These are phyloP conservation scores for Thecocarcelia acutangulata DNA, from an alignment of 2,888 invertebrate species.

Conservation along the genomic window DNA sequence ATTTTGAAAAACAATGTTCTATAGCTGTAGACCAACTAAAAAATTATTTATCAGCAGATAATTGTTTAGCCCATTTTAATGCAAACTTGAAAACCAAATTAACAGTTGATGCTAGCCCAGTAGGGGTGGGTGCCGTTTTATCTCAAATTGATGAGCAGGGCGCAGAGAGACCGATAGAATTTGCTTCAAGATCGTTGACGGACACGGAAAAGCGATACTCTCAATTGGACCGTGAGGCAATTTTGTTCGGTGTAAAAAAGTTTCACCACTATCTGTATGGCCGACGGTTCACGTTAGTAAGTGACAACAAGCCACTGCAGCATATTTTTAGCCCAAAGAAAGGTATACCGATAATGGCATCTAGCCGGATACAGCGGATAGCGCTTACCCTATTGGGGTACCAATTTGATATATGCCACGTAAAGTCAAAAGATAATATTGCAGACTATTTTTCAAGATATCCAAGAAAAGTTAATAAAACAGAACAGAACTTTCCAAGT, in stretches of 20 bases:
- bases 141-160: slow-evolving; percentile 75
- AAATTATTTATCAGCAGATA: slow-evolving; percentile 69
- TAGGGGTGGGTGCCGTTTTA: slow-evolving; percentile 74
- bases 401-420: slow-evolving; percentile 67
- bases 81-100: slow-evolving; percentile 59
- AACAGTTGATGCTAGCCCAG: slow-evolving; percentile 72
- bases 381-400: slow-evolving; percentile 70
- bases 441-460: slow-evolving; percentile 70
- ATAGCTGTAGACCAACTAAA: slow-evolving; percentile 73
- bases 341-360: slow-evolving; percentile 75
- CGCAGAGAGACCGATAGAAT: slow-evolving; percentile 77
- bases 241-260: slow-evolving; percentile 75
- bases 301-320: slow-evolving; percentile 74
- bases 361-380: slow-evolving; percentile 70
- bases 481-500: no score
- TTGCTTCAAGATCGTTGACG: slow-evolving; percentile 73
- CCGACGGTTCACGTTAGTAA: slow-evolving; percentile 75
- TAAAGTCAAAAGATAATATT: slow-evolving; percentile 67
- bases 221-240: slow-evolving; percentile 46
- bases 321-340: slow-evolving; percentile 75
- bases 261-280: slow-evolving; percentile 79
- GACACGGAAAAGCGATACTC: slow-evolving; percentile 53
- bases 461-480: slow-evolving; percentile 16
- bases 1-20: slow-evolving; percentile 74
- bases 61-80: slow-evolving; percentile 71